phyloP scores from a whole-genome alignment of 1,140 invertebrate species.

The Amyelois transitella region DNA sequence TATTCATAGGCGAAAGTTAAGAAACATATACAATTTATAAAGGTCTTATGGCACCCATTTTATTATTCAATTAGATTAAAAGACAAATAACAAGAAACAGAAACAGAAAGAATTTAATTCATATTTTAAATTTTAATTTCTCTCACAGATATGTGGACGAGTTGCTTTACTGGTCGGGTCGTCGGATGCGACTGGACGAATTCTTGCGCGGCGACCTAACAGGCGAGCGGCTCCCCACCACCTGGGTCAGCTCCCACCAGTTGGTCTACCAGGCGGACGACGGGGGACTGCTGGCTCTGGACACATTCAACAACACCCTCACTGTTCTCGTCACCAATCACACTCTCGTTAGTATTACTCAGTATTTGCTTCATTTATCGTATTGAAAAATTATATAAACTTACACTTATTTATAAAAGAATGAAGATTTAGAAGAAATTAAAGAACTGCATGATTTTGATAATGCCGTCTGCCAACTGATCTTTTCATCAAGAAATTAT shows the following conservation, averaged over 20 bases:
- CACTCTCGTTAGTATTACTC: conserved; percentile 80
- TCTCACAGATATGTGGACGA: conserved; percentile 85
- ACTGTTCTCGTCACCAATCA: conserved; percentile 88
- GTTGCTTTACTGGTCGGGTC: conserved; percentile 88
- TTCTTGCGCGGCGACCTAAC: conserved; percentile 85
- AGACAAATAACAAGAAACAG: no score
- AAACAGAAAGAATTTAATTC: no score
- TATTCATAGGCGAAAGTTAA: no score
- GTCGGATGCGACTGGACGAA: conserved; percentile 86
- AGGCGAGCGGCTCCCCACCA: conserved; percentile 81
- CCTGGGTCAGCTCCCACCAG: conserved; percentile 85
- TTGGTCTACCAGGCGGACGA: conserved; percentile 90
- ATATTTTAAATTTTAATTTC: not conserved
- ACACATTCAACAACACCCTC: conserved; percentile 84
- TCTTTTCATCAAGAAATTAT: no score
- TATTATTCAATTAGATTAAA: no score
- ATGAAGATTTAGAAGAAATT: no score
- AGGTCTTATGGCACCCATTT: no score
- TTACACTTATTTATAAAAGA: no score
- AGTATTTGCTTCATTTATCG: not conserved
- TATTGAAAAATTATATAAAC: not conserved
- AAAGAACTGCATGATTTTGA: no score
- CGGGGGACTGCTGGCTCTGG: conserved; percentile 83
- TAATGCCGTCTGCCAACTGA: no score
- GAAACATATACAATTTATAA: no score